These are phyloP conservation scores for Erebia ligea DNA, from an alignment of 2,888 invertebrate genomes.

Conservation along the genomic window DNA sequence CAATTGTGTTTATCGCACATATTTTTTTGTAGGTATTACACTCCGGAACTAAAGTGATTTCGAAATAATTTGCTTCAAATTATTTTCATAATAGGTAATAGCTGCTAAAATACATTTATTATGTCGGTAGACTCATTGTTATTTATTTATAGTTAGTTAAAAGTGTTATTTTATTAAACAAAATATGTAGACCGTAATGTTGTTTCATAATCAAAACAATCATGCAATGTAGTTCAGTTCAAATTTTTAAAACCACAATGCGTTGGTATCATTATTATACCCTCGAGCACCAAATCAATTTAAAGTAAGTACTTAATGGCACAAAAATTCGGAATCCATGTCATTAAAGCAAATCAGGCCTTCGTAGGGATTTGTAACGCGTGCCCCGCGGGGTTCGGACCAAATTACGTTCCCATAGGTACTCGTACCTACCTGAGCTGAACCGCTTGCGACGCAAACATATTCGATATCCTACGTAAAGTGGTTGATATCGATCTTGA, in stretches of 20 bases:
- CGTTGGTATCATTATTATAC: neutral
- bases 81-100: neutral
- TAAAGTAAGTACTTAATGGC: constrained; percentile 20
- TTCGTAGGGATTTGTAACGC: constrained; percentile 65
- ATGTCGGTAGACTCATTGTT: constrained; percentile 1
- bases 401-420: constrained; percentile 63
- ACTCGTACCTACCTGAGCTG: constrained; percentile 57
- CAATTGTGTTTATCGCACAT: constrained; percentile 25
- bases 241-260: neutral
- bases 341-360: constrained; percentile 70
- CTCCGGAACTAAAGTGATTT: constrained; percentile 6
- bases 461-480: constrained; percentile 33
- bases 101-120: neutral
- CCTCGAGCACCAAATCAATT: constrained; percentile 19
- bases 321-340: constrained; percentile 34
- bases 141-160: neutral
- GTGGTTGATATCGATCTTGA: constrained; percentile 31
- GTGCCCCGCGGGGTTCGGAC: constrained; percentile 62
- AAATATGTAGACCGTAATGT: neutral
- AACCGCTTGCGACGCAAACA: constrained; percentile 28
- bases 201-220: neutral
- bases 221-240: neutral
- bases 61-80: neutral
- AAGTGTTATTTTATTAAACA: neutral
- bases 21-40: constrained; percentile 26